phyloP scores from a whole-genome alignment of 2,113 vertebrate genomes.

The Tautogolabrus adspersus region DNA sequence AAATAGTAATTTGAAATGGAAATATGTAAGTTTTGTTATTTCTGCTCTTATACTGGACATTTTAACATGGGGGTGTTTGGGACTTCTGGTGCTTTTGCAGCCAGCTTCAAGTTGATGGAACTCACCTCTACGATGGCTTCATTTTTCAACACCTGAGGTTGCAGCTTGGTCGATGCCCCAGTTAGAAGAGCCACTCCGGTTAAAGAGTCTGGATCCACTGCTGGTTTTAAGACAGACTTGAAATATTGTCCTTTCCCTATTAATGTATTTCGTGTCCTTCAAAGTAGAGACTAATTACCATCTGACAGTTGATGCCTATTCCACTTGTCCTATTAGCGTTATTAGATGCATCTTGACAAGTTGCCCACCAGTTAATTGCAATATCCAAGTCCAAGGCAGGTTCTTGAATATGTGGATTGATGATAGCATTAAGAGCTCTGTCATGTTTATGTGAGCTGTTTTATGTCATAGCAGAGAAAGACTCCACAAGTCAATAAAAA shows the following conservation, averaged over 20 bases:
- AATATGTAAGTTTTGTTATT: no score
- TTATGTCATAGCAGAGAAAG: conserved; percentile 68
- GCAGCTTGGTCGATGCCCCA: no score
- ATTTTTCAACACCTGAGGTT: no score
- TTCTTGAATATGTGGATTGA: conserved; percentile 67
- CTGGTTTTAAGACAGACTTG: not conserved
- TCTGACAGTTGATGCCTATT: conserved; percentile 32
- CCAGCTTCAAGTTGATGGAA: no score
- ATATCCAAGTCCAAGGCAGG: conserved; percentile 42
- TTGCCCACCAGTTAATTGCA: conserved; percentile 54
- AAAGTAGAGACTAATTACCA: conserved; percentile 35
- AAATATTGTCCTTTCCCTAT: not conserved
- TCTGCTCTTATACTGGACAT: no score
- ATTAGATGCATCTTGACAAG: conserved; percentile 51
- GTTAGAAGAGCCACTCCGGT: no score
- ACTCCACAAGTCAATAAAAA: conserved; percentile 75
- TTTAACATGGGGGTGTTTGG: no score
- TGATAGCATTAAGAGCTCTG: conserved; percentile 59
- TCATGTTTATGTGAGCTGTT: conserved; percentile 75
- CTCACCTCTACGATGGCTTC: no score
- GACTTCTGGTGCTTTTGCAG: no score
- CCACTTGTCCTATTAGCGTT: conserved; percentile 45
- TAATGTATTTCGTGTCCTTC: conserved; percentile 32
- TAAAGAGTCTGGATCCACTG: no score
- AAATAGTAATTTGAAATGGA: no score